Percentiles rank a stretch among this genome's conserved stretches.
Evolutionary conservation across 2,113 vertebrate species (phyloP).

Genomic region (Datnioides undecimradiatus): DNA sequence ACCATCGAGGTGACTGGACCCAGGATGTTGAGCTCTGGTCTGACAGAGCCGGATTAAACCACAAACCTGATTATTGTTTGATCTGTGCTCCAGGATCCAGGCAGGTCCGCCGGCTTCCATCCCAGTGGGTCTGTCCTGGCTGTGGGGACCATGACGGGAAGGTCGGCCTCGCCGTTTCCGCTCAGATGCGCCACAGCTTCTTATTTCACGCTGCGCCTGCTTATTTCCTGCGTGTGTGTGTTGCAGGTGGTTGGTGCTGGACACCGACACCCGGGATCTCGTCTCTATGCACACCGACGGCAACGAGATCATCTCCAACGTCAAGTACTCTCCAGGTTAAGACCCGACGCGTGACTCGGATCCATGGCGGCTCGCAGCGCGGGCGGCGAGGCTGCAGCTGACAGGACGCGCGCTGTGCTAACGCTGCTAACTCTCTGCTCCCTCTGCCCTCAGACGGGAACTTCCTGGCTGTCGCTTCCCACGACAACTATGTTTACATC

Average conservation of each 20-base stretch:
- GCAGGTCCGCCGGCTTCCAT: constrained; percentile 89
- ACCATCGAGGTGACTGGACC: constrained; percentile 84
- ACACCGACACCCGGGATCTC: constrained; percentile 89
- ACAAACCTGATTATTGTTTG: too few species aligned
- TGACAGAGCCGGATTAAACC: not conserved
- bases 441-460: constrained; percentile 79
- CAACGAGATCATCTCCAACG: constrained; percentile 89
- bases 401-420: too few species aligned
- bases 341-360: not conserved
- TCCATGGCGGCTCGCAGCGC: too few species aligned
- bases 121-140: constrained; percentile 89
- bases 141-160: constrained; percentile 90
- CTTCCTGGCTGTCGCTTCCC: constrained; percentile 88
- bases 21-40: too few species aligned
- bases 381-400: too few species aligned
- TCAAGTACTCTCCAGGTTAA: constrained; percentile 92
- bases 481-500: constrained; percentile 95
- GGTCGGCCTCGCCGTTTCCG: constrained; percentile 72
- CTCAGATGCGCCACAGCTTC: not conserved
- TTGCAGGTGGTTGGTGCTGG: constrained; percentile 91
- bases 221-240: too few species aligned
- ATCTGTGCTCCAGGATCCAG: constrained; percentile 84
- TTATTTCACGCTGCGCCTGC: too few species aligned
- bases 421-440: not conserved
- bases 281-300: constrained; percentile 91